Conservation (phyloP, 2,797 vertebrate genomes). For the Arnoldichthys spilopterus region DNA sequence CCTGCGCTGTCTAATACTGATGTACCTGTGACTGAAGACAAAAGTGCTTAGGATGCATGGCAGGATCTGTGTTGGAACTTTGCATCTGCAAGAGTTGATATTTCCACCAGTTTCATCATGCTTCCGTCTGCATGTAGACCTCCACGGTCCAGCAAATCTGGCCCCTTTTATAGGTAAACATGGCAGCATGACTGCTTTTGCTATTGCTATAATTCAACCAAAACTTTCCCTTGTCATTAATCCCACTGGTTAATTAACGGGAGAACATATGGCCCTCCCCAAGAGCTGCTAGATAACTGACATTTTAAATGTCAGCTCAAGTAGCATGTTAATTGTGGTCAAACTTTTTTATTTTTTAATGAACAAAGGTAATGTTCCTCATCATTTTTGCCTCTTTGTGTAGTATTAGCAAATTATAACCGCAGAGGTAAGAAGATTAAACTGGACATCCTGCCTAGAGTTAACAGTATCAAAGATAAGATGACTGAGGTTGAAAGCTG, state of each 20-base stretch:
- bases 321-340: constrained; percentile 20
- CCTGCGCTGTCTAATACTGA: constrained; percentile 29
- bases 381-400: constrained; percentile 29
- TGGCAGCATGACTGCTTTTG: constrained; percentile 47
- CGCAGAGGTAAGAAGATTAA: constrained; percentile 10
- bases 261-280: constrained; percentile 26
- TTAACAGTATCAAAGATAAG: constrained; percentile 4
- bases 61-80: constrained; percentile 21
- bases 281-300: constrained; percentile 24
- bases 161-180: constrained; percentile 57
- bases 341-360: constrained; percentile 28
- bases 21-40: constrained; percentile 11
- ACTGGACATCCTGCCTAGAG: not conserved
- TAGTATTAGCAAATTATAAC: constrained; percentile 30
- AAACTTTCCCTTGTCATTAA: constrained; percentile 50
- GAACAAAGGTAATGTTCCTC: constrained; percentile 24
- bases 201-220: constrained; percentile 53
- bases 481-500: not conserved
- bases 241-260: constrained; percentile 54
- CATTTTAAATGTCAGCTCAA: constrained; percentile 37
- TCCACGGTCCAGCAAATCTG: constrained; percentile 55
- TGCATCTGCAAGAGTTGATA: constrained; percentile 22
- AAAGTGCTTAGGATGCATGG: constrained; percentile 33
- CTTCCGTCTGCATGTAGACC: constrained; percentile 43
- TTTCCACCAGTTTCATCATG: constrained; percentile 62